phyloP scores from a whole-genome alignment of 2,888 invertebrate species.

The Actias luna region DNA sequence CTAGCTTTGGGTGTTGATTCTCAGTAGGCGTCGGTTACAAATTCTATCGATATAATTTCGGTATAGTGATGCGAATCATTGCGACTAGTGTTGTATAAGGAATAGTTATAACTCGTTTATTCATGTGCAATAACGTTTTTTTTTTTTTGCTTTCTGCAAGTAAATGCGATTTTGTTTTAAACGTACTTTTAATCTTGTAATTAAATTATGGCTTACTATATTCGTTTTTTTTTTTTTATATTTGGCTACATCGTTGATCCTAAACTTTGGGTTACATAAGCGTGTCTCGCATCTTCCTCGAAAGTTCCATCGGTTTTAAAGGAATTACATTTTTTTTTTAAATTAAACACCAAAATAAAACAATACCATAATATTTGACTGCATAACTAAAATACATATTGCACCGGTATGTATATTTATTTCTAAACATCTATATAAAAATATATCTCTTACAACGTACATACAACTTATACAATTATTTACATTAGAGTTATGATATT shows the following conservation, averaged over 20 bases:
- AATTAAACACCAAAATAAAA: not conserved
- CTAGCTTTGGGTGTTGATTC: conserved; percentile 55
- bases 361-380: conserved; percentile 2
- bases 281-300: not conserved
- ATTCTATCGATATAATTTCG: not conserved
- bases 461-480: not conserved
- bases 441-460: conserved; percentile 7
- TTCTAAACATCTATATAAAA: conserved; percentile 1
- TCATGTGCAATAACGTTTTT: not conserved
- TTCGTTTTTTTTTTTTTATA: not conserved
- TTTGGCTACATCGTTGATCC: not conserved
- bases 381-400: conserved; percentile 12
- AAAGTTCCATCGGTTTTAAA: no score
- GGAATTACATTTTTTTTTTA: not conserved
- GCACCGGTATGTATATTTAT: conserved; percentile 7
- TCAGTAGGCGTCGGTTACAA: no score
- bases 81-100: not conserved
- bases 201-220: not conserved
- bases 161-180: not conserved
- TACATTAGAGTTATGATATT: not conserved
- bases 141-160: not conserved
- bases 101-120: not conserved
- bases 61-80: not conserved
- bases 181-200: not conserved
- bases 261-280: no score